A percentile compares a stretch with the other conserved stretches of the same genome.
phyloP scores from a whole-genome alignment of 2,797 vertebrate genomes.

The Danio tinwini region DNA sequence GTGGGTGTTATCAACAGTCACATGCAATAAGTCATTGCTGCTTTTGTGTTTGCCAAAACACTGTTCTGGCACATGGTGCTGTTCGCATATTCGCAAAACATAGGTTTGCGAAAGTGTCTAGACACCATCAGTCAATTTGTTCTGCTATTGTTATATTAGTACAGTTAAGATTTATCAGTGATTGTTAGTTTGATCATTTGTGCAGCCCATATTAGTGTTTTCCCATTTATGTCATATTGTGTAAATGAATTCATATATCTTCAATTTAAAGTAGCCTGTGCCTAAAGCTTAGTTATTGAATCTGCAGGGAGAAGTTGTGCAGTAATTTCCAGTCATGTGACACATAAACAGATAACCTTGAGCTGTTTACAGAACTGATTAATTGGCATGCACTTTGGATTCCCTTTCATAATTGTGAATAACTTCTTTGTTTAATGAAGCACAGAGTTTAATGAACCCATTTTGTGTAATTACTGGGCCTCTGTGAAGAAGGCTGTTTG shows the following conservation, averaged over 20 bases:
- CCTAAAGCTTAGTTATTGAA: conserved; percentile 7
- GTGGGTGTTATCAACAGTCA: not conserved
- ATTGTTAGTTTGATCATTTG: not conserved
- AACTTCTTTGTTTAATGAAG: conserved; percentile 50
- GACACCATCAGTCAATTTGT: not conserved
- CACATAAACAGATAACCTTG: conserved; percentile 23
- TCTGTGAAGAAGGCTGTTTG: conserved; percentile 39
- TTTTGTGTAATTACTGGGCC: conserved; percentile 34
- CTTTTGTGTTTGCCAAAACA: conserved; percentile 21
- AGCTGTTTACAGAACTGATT: conserved; percentile 27
- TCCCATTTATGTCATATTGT: not conserved
- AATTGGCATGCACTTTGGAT: conserved; percentile 23
- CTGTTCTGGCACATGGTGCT: not conserved
- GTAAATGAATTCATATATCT: not conserved
- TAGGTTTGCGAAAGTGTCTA: not conserved
- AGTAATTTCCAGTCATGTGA: conserved; percentile 28
- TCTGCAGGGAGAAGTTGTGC: not conserved
- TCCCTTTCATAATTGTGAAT: conserved; percentile 19
- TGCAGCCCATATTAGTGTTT: not conserved
- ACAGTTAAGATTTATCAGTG: not conserved
- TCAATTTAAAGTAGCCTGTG: not conserved
- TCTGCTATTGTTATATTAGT: not conserved
- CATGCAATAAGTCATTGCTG: not conserved
- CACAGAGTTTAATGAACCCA: conserved; percentile 41
- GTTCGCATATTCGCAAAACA: not conserved